Evolutionary conservation across 2,113 vertebrate species (phyloP), one percentile per base, ranked within the genome.

Genomic region (Aviceda subcristata): DNA sequence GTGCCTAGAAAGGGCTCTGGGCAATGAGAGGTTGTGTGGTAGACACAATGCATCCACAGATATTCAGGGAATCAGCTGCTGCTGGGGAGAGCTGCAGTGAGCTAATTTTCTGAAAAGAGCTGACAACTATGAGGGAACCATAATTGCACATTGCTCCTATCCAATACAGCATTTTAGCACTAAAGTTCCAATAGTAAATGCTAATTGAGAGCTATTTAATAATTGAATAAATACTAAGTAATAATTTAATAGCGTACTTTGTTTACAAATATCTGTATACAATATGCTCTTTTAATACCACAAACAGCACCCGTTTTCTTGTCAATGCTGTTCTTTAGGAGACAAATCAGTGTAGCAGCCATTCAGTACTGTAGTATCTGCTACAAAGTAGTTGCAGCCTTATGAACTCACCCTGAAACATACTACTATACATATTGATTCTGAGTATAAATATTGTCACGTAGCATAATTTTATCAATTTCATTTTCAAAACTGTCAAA

Each of bases 401-500:
- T 84, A 90, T 41, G 64, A 92, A 73, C 71, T 90, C 81, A 76
- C 43, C 32, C 87, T 75, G 73, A 94, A 88, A 95, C 68, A 60
- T 48, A 51, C 32, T 45, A 67, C 64, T 55, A 20, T 24, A 73
- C 45, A 86, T 92, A 96, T 68, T 94, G 92, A 96, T 97, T 96
- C 69, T 67, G 38, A 90, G 51, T 85, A 73, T 74, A 95, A 94
- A 96, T 88, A 95, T 64, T 92, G 86, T 84, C 79, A 84, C 3
- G 11, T 38, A 72, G 62, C 78, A 68, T 86, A 87, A 56, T 80
- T 90, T 90, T 62, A 94, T 86, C 95, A 85, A 94, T 93, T 90
- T 88, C 32, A 74, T 86, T 95, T 92, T 87, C 69, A 90, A 86
- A 95, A 76, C 63, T 73, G 72, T 95, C 83, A 95, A 96, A 97